Percentiles rank a stretch among this genome's conserved stretches.
phyloP scores from a whole-genome alignment of 2,888 invertebrate genomes.

The Rhingia rostrata region DNA sequence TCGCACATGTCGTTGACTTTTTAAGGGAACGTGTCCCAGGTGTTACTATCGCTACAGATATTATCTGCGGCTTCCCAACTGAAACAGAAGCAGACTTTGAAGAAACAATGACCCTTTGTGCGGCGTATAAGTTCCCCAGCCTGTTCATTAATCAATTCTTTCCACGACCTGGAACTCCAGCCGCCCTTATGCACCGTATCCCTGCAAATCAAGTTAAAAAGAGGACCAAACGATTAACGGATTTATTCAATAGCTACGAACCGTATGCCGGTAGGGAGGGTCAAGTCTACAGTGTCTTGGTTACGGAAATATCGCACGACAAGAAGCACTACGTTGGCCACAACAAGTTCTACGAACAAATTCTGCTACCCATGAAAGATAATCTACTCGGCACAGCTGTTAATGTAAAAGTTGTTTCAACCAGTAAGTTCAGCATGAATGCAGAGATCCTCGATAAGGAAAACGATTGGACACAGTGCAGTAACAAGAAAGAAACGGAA shows the following conservation, averaged over 20 bases:
- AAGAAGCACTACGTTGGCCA: conserved; percentile 95
- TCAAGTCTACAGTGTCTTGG: conserved; percentile 88
- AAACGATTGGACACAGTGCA: conserved; percentile 84
- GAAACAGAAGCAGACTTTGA: conserved; percentile 96
- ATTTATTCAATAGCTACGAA: conserved; percentile 94
- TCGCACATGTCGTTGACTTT: conserved; percentile 93
- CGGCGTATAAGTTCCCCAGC: conserved; percentile 94
- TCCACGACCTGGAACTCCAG: conserved; percentile 97
- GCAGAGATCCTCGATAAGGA: conserved; percentile 87
- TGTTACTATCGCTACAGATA: conserved; percentile 97
- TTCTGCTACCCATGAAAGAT: conserved; percentile 91
- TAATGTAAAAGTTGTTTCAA: conserved; percentile 88
- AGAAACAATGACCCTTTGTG: conserved; percentile 92
- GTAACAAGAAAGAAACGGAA: conserved; percentile 42
- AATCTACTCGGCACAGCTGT: conserved; percentile 92
- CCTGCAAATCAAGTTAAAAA: conserved; percentile 94
- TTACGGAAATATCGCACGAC: conserved; percentile 97
- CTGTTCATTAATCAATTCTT: conserved; percentile 99
- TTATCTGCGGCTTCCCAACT: conserved; percentile 99
- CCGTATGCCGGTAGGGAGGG: conserved; percentile 89
- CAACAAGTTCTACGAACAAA: conserved; percentile 97
- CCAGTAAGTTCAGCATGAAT: conserved; percentile 91
- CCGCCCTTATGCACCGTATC: conserved; percentile 93
- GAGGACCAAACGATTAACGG: conserved; percentile 93
- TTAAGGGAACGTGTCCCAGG: conserved; percentile 92